These are phyloP conservation scores for Steatocranus sp. DNA, from an alignment of 2,797 vertebrate genomes.

Conservation along the genomic window DNA sequence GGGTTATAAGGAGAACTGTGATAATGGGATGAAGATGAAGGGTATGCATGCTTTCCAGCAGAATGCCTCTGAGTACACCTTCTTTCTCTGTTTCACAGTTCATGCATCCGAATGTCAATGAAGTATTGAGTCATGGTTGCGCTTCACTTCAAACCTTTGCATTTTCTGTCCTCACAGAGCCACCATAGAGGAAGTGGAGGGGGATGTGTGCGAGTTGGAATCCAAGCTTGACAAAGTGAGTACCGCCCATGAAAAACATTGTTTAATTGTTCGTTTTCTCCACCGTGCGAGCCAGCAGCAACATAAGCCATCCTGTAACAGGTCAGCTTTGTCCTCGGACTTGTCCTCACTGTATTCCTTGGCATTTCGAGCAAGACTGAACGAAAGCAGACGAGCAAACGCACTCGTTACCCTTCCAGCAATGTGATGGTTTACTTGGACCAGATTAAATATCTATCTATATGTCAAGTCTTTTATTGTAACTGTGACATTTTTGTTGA, in stretches of 20 bases:
- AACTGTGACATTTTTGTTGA: background rate
- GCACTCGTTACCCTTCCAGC: background rate
- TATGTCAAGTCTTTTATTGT: background rate
- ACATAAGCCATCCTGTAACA: background rate
- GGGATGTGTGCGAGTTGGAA: conserved; percentile 94
- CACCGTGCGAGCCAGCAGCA: background rate
- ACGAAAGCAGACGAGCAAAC: background rate
- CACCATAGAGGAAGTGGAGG: conserved; percentile 96
- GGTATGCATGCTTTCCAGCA: background rate
- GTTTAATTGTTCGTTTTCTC: conserved; percentile 49
- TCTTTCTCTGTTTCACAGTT: background rate
- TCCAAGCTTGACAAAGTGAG: conserved; percentile 97
- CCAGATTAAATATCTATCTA: background rate
- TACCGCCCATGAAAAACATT: conserved; percentile 62
- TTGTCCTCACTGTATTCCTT: background rate
- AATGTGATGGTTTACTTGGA: background rate
- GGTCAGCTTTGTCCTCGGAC: background rate
- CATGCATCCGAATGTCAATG: background rate
- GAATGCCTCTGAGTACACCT: background rate
- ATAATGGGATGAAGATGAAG: background rate
- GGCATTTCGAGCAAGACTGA: background rate
- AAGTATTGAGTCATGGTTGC: background rate
- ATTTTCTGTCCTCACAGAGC: conserved; percentile 77
- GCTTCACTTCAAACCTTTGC: background rate
- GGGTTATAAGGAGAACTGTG: background rate